phyloP scores from a whole-genome alignment of 2,797 vertebrate species.

The Chelon labrosus region DNA sequence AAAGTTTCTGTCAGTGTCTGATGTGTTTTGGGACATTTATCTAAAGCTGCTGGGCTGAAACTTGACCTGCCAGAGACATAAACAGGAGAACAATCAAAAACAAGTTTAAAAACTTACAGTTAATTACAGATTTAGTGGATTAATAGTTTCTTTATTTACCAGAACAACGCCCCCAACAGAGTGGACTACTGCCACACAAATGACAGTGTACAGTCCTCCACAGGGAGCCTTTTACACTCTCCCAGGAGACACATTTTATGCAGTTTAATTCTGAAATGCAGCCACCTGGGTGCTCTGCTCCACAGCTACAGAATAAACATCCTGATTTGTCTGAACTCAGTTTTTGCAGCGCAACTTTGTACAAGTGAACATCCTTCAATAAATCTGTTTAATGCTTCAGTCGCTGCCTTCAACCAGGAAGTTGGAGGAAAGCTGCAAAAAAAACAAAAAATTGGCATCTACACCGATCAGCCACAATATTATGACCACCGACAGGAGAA shows the following conservation, averaged over 20 bases:
- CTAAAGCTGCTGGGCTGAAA: no score
- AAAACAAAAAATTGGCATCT: no score
- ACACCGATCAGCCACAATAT: no score
- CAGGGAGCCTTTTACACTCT: constrained; percentile 10
- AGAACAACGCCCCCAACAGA: not conserved
- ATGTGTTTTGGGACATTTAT: no score
- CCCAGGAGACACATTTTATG: constrained; percentile 24
- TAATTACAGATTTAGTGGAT: no score
- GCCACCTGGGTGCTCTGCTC: constrained; percentile 34
- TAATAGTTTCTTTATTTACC: no score
- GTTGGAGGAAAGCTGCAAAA: not conserved
- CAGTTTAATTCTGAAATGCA: constrained; percentile 29
- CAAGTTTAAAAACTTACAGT: no score
- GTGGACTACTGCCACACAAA: not conserved
- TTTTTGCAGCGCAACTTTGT: constrained; percentile 15
- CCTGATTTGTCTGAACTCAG: constrained; percentile 37
- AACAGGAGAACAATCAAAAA: no score
- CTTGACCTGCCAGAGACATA: no score
- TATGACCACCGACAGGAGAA: no score
- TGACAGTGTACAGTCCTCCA: constrained; percentile 16
- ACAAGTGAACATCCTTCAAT: constrained; percentile 20
- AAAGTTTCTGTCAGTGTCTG: no score
- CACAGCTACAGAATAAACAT: constrained; percentile 31
- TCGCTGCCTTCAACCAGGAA: constrained; percentile 8
- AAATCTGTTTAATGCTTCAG: constrained; percentile 23